These are phyloP conservation scores for Apamea crenata DNA, from an alignment of 2,888 invertebrate genomes.

Conservation along the genomic window DNA sequence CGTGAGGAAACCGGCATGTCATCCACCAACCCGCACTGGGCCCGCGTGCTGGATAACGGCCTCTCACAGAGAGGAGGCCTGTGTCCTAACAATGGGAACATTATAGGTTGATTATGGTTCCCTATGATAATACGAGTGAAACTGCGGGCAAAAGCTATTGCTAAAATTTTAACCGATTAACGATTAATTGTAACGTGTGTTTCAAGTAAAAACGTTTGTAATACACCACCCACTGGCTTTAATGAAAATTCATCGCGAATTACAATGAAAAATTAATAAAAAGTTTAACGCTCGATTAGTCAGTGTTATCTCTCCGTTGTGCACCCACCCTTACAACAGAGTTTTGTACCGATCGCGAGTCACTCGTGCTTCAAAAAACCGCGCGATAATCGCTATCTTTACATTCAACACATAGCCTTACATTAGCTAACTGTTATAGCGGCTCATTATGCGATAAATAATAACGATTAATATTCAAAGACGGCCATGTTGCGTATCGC, in stretches of 20 bases:
- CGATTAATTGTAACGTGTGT: conserved; percentile 5
- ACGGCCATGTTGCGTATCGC: conserved; percentile 82
- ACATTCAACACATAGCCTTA: conserved; percentile 69
- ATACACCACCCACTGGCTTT: conserved; percentile 23
- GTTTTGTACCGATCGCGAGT: conserved; percentile 28
- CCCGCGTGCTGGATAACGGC: too few species aligned
- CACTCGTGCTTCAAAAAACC: conserved; percentile 52
- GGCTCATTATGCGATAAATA: conserved; percentile 80
- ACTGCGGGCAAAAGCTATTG: background rate
- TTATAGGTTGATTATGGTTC: background rate
- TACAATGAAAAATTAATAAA: conserved; percentile 46
- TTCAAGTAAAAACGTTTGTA: conserved; percentile 1
- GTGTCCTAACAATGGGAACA: too few species aligned
- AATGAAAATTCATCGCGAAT: conserved; percentile 47
- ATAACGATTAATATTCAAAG: conserved; percentile 80
- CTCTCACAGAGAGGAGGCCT: too few species aligned
- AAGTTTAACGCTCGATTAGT: conserved; percentile 53
- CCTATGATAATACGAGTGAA: background rate
- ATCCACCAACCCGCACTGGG: background rate
- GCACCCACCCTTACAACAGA: conserved; percentile 45
- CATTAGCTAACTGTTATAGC: conserved; percentile 68
- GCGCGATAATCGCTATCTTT: conserved; percentile 56
- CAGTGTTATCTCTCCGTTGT: conserved; percentile 33
- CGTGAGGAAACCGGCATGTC: background rate
- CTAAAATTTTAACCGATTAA: background rate